Conservation (phyloP, 2,113 vertebrate species). For the Rattus rattus region DNA sequence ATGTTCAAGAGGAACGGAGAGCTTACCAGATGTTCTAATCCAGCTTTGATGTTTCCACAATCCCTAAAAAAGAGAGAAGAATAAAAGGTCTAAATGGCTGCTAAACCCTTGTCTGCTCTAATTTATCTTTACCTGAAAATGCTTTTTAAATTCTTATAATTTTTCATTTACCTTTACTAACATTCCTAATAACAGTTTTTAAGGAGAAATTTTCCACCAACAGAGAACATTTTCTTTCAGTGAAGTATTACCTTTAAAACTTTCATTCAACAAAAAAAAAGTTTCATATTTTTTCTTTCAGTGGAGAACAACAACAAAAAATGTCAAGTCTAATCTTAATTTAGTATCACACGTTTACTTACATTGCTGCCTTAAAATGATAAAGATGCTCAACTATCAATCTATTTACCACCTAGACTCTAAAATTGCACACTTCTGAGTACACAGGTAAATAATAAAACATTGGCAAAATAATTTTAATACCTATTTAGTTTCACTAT, state of each 20-base stretch:
- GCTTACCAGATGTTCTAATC: constrained; percentile 99
- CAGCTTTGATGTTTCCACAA: constrained; percentile 93
- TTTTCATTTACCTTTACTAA: constrained; percentile 24
- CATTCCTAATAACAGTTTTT: constrained; percentile 59
- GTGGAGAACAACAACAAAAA: constrained; percentile 3
- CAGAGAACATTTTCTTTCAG: constrained; percentile 55
- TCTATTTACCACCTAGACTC: background rate
- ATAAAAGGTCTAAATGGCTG: constrained; percentile 92
- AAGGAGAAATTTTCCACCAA: constrained; percentile 44
- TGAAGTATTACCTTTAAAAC: constrained; percentile 24
- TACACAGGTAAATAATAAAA: background rate
- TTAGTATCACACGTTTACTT: background rate
- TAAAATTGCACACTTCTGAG: background rate
- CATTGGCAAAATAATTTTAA: constrained; percentile 10
- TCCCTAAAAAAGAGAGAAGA: constrained; percentile 93
- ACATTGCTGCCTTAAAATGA: constrained; percentile 16
- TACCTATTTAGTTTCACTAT: background rate
- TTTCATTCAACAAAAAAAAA: constrained; percentile 35
- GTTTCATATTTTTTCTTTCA: constrained; percentile 40
- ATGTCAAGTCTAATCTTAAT: background rate
- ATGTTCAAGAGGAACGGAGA: constrained; percentile 93
- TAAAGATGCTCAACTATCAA: constrained; percentile 21
- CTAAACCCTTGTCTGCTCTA: constrained; percentile 86
- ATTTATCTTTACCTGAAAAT: constrained; percentile 82
- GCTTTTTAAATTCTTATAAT: constrained; percentile 60